Conservation (phyloP, 2,888 invertebrate genomes). For the Busseola fusca region DNA sequence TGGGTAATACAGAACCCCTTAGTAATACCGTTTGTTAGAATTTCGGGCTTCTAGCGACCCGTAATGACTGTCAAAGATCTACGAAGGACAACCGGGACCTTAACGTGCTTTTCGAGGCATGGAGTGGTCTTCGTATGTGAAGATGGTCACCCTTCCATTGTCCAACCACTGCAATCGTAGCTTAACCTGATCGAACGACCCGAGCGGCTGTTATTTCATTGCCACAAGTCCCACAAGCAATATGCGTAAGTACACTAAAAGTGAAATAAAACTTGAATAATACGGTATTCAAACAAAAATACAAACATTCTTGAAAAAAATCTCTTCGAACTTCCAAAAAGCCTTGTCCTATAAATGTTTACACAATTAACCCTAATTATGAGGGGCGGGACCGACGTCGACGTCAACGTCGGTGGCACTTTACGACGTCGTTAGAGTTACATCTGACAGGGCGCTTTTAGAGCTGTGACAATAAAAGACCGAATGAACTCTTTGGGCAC, state of each 20-base stretch:
- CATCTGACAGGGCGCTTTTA: conserved; percentile 69
- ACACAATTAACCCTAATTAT: conserved; percentile 77
- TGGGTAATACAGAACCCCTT: no score
- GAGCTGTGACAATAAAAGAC: conserved; percentile 73
- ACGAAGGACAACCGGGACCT: no score
- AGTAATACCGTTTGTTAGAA: no score
- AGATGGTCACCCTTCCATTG: no score
- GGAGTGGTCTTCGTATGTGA: no score
- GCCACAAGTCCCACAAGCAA: no score
- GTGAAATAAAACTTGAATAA: background rate
- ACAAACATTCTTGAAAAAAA: conserved; percentile 36
- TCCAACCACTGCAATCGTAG: no score
- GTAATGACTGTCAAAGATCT: no score
- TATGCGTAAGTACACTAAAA: background rate
- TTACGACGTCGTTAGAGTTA: conserved; percentile 73
- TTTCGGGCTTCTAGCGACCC: no score
- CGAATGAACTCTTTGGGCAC: conserved; percentile 72
- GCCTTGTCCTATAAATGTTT: conserved; percentile 68
- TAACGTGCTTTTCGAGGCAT: no score
- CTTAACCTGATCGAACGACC: no score
- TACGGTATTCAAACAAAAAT: background rate
- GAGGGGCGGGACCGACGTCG: conserved; percentile 54
- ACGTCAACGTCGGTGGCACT: conserved; percentile 65
- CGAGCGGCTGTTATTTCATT: no score
- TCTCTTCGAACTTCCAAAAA: conserved; percentile 44